Conservation (phyloP, 1,140 invertebrate genomes). For the Notospermus geniculatus region DNA sequence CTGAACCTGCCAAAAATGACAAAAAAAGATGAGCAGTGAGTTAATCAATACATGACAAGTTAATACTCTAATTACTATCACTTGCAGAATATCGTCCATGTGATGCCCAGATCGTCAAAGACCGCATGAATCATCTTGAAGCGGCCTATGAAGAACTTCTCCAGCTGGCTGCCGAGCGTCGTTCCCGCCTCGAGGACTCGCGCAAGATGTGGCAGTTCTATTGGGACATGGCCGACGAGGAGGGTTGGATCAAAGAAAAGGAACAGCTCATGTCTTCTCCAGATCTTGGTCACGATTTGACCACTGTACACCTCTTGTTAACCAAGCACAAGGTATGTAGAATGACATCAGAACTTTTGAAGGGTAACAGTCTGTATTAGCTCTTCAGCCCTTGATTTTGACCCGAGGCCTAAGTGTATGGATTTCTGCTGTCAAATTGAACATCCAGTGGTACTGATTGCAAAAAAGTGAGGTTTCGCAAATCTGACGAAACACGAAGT, state of each 20-base stretch:
- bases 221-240: constrained; percentile 99
- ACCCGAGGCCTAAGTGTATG: too few species aligned
- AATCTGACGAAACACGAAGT: too few species aligned
- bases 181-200: constrained; percentile 90
- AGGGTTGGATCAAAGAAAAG: constrained; percentile 99
- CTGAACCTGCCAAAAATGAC: too few species aligned
- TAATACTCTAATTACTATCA: too few species aligned
- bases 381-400: too few species aligned
- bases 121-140: constrained; percentile 84
- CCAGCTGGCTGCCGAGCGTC: constrained; percentile 88
- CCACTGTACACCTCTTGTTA: constrained; percentile 86
- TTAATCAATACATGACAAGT: too few species aligned
- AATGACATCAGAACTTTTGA: too few species aligned
- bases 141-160: constrained; percentile 90
- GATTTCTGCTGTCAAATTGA: too few species aligned
- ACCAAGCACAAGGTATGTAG: constrained; percentile 82
- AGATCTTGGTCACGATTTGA: constrained; percentile 88
- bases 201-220: constrained; percentile 99
- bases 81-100: constrained; percentile 80
- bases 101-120: constrained; percentile 90
- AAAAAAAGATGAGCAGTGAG: too few species aligned
- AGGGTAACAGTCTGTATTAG: too few species aligned
- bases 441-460: too few species aligned
- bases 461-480: too few species aligned
- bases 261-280: constrained; percentile 87